Base-by-base conservation (phyloP, 2,797 vertebrate genomes). In the Bradypus variegatus region DNA sequence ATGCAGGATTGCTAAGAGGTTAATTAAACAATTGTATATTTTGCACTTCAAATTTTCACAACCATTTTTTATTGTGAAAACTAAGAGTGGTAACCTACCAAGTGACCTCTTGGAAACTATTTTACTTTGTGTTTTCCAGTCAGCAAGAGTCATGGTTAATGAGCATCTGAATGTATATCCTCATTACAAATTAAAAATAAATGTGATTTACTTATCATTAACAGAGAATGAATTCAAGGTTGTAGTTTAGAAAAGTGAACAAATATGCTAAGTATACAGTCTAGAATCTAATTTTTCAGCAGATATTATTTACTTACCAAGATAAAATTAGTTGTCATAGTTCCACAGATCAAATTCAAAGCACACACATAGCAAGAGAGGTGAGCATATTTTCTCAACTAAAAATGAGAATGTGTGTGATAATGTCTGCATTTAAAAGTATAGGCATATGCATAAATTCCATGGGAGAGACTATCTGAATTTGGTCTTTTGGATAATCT, bases 1-100 rank as follows among this genome's bases (percentile, higher is more conserved):
- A 85, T 9, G 5, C 65, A 25, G 23, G 38, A 38, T 58, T 78
- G 0, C 0, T 86, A 55, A 69, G 72, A 81, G 70, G 86, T 77
- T 19, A 89, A 58, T 10, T 50, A 90, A 92, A 94, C 36, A 29
- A 58, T 31, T 89, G n/a, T 75, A 9, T 25, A 55, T 91, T 95
- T 96, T 94, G 87, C 89, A 94, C 78, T 96, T 95, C 94, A 94
- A 94, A 91, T 33, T 12, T 25, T 6, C 29, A 45, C 91, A 95
- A 75, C 14, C 2, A 6, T 33, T 94, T 90, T 90, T 93, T 95
- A 67, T 91, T 88, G 15, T 60, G 18, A 95, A 95, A 95, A 94
- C 8, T 89, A 73, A 95, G 93, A 72, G 23, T 79, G 19, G 10
- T 88, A 95, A 75, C 85, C 58, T 94, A 89, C 23, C 65, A 90